A percentile compares a stretch with the other conserved stretches of the same genome.
Evolutionary conservation across 2,797 vertebrate genomes (phyloP).

Genomic region (Hylomyscus alleni): DNA sequence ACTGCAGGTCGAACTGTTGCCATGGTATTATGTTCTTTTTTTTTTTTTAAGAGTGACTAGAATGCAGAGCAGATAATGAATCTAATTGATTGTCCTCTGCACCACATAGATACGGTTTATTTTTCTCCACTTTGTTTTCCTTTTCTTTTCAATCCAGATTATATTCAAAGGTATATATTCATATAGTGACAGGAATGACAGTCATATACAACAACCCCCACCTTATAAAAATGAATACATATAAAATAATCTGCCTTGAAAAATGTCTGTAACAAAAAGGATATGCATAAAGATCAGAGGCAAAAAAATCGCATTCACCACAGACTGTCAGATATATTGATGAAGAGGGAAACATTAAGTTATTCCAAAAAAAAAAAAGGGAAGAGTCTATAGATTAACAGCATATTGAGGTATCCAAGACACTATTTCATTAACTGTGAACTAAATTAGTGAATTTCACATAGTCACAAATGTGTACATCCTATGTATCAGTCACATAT

Average conservation of each 20-base stretch:
- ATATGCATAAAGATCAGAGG: constrained; percentile 41
- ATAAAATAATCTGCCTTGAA: constrained; percentile 81
- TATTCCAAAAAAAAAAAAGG: background rate
- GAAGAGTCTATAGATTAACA: background rate
- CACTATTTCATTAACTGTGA: constrained; percentile 32
- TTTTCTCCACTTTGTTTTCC: constrained; percentile 83
- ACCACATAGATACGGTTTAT: constrained; percentile 85
- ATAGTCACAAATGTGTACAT: constrained; percentile 26
- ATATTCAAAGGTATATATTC: constrained; percentile 78
- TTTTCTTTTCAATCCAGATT: constrained; percentile 80
- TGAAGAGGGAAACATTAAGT: constrained; percentile 56
- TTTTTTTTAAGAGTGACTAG: constrained; percentile 89
- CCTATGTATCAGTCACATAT: background rate
- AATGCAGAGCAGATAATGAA: constrained; percentile 90
- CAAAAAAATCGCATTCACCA: constrained; percentile 69
- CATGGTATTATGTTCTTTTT: constrained; percentile 87
- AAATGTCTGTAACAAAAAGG: constrained; percentile 79
- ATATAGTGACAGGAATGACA: constrained; percentile 77
- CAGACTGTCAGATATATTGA: constrained; percentile 75
- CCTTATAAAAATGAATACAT: constrained; percentile 77
- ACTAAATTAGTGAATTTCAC: constrained; percentile 37
- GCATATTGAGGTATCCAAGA: background rate
- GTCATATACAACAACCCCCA: constrained; percentile 76
- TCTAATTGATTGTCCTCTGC: constrained; percentile 89
- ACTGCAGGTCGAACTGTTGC: constrained; percentile 89